These are phyloP conservation scores for Chironex yamaguchii DNA, from an alignment of 30 jellyfish, hydroid and myxozoan genomes.

Conservation along the genomic window DNA sequence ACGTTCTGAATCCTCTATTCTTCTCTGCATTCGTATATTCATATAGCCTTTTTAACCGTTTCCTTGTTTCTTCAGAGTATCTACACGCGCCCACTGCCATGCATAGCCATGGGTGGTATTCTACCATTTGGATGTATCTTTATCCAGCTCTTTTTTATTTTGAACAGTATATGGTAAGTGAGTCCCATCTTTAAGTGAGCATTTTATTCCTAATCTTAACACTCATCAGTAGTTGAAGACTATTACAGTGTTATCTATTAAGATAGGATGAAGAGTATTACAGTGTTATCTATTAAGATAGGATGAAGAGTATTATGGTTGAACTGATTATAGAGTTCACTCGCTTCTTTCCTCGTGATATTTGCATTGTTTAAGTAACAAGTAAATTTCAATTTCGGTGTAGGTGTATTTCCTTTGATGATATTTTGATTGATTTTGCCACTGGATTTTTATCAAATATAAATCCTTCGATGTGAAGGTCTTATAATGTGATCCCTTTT, in stretches of 20 bases:
- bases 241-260: too few species aligned
- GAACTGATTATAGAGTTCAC: too few species aligned
- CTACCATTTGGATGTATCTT: slow-evolving; percentile 96
- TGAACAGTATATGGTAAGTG: slow-evolving; percentile 94
- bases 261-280: too few species aligned
- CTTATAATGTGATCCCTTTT: too few species aligned
- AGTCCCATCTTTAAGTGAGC: too few species aligned
- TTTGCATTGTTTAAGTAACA: too few species aligned
- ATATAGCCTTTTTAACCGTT: background rate
- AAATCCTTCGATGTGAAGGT: background rate
- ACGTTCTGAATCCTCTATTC: background rate
- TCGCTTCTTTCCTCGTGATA: too few species aligned
- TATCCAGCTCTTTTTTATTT: slow-evolving; percentile 89
- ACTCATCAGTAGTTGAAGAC: too few species aligned
- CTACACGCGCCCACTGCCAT: slow-evolving; percentile 90
- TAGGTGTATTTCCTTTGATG: background rate
- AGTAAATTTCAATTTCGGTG: too few species aligned
- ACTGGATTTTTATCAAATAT: background rate
- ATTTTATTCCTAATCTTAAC: too few species aligned
- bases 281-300: too few species aligned
- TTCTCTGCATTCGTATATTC: background rate
- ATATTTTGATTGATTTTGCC: background rate
- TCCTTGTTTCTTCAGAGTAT: slow-evolving; percentile 75
- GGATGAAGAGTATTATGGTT: too few species aligned
- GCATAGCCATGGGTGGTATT: slow-evolving; percentile 95